Evolutionary conservation across 2,113 vertebrate genomes (phyloP), one percentile per base, ranked within the genome.

Genomic region (Microcebus griseorufus): DNA sequence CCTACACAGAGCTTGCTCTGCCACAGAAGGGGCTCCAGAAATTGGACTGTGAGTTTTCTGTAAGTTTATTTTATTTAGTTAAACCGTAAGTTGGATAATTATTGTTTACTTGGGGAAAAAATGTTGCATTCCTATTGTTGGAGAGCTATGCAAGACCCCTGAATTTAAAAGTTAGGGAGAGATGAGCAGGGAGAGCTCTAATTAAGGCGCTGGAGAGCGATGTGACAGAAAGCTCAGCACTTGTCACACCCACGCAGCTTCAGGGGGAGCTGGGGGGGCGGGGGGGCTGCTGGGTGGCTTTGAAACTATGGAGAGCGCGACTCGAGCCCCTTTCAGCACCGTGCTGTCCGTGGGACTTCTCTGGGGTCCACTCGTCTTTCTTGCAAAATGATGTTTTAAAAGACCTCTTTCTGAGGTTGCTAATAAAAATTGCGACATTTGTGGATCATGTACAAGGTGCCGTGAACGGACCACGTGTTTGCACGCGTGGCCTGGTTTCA

Each of bases 1-100:
- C 20, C 85, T 65, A 16, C 3, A 0, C 37, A 27, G 8, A 42
- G 11, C 29, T n/a, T 2, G 7, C 0, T 1, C 6, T 9, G 4
- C 27, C 23, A 39, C 18, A 39, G 16, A 11, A 20, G 34, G 2
- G 12, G 23, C 23, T 39, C 27, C n/a, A 9, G n/a, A 76, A 75
- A 39, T 6, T 27, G 16, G 20, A 75, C 67, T n/a, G 10, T 45
- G 53, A 78, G 3, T 32, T 51, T 76, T 78, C 48, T 29, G 7
- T 73, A 83, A 76, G 58, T 88, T 88, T 65, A 20, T 1, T 69
- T 93, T 90, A 65, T 55, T 53, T 55, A 48, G 73, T 42, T 80
- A 85, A 80, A 67, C 70, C 48, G 73, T 87, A 60, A 62, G 84
- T 94, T 81, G 55, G 45, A 53, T 81, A 94, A 96, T 73, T 81